Base-by-base conservation (phyloP, 2,113 vertebrate genomes). In the Spermophilus dauricus region DNA sequence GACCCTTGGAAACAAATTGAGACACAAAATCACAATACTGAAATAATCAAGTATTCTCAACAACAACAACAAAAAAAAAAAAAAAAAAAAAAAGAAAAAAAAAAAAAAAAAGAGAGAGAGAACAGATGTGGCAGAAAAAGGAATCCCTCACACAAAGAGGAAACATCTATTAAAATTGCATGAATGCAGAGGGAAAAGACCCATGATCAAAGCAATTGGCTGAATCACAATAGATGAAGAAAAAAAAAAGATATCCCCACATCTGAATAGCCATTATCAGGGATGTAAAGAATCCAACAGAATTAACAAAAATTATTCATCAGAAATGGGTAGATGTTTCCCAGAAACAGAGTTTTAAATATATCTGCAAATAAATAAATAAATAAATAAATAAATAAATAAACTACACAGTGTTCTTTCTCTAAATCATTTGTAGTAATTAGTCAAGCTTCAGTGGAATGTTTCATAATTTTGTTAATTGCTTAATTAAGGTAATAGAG, bases 151-250 rank as follows among this genome's bases (percentile, higher is more conserved):
- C 6, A 61, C 26, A 86, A 56, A 51, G 2, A 42, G 77, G 65
- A 76, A 87, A 88, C 20, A 53, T 10, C 13, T 80, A 63, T 48
- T 42, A 70, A 87, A 88, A 73, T 18, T 51, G 16, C 13, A 2
- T 78, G 78, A 95, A 77, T 53, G 32, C 24, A 76, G 28, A 96
- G 78, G 61, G 51, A 69, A 84, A 75, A 91, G n/a, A 32, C 17
- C 42, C 73, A 91, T 51, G 39, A 93, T 93, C 65, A 78, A 88
- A 94, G 56, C n/a, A 63, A 91, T 97, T 94, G 93, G 32, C 92
- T 86, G 18, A 96, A 76, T 89, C 48, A 87, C 87, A 91, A 75
- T 80, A 89, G 30, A 77, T 24, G 8, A 17, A 92, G 69, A 86
- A 75, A 85, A 45, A 42, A 45, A 75, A 93, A 88, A 86, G 75